phyloP scores from a whole-genome alignment of 2,797 vertebrate species.

The Sebastes variabilis region DNA sequence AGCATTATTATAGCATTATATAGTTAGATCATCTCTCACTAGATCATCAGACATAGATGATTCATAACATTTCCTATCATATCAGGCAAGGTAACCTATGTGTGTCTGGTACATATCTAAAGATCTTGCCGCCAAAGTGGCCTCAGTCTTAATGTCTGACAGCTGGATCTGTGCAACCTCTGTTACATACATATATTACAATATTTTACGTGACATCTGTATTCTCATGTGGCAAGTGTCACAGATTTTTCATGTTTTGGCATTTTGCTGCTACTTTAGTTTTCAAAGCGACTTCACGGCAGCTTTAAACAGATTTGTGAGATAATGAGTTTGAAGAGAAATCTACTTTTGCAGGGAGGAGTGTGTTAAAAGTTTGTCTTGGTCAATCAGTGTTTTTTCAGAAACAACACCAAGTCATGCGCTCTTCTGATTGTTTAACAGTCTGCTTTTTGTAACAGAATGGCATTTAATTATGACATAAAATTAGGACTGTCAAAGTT shows the following conservation, averaged over 20 bases:
- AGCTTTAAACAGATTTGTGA: not conserved
- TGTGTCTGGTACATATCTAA: not conserved
- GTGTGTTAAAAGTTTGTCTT: not conserved
- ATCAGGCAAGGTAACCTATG: not conserved
- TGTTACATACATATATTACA: not conserved
- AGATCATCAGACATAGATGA: too few species aligned
- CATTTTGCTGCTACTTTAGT: not conserved
- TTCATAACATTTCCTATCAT: not conserved
- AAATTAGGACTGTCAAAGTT: too few species aligned
- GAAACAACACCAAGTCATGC: slow-evolving; percentile 30
- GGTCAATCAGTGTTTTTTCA: not conserved
- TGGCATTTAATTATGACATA: not conserved
- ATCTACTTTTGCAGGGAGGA: not conserved
- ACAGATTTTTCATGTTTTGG: not conserved
- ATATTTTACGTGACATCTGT: not conserved
- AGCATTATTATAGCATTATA: not conserved
- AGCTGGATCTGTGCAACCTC: not conserved
- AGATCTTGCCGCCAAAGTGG: not conserved
- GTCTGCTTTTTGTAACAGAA: not conserved
- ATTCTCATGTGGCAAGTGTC: not conserved
- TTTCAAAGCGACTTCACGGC: not conserved
- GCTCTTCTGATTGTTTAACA: not conserved
- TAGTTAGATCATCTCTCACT: not conserved
- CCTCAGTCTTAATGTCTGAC: not conserved
- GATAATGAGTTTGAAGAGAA: not conserved